Percentiles rank a stretch among this genome's conserved stretches.
These are phyloP conservation scores for Hyles euphorbiae DNA, from an alignment of 1,140 invertebrate species.

Conservation along the genomic window DNA sequence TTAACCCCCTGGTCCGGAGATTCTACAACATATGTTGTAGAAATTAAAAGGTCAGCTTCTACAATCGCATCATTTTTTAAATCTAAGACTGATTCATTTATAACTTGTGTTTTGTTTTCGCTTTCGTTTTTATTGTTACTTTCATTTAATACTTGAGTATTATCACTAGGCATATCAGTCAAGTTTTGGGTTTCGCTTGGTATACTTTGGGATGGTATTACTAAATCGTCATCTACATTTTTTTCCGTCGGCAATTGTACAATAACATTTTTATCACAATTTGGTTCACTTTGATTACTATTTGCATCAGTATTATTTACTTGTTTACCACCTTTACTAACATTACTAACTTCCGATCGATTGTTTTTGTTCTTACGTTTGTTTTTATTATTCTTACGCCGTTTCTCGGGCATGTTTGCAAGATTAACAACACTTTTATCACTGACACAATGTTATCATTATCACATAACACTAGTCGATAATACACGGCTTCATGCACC, in stretches of 20 bases:
- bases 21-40: constrained; percentile 64
- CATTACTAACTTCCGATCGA: constrained; percentile 10
- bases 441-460: constrained; percentile 49
- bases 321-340: no score
- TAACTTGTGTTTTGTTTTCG: background rate
- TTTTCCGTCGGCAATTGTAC: background rate
- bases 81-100: background rate
- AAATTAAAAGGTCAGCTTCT: background rate
- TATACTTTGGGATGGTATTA: background rate
- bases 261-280: constrained; percentile 13
- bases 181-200: background rate
- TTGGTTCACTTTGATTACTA: no score
- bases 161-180: no score
- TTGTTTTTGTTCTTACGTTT: constrained; percentile 61
- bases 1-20: constrained; percentile 62
- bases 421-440: constrained; percentile 48
- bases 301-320: no score
- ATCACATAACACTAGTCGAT: constrained; percentile 42
- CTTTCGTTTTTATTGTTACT: constrained; percentile 3
- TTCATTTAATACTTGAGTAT: background rate
- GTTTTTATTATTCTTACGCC: constrained; percentile 68
- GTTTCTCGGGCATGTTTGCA: constrained; percentile 64
- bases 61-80: background rate
- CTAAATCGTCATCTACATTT: background rate
- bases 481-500: constrained; percentile 31